Evolutionary conservation across 2,797 vertebrate genomes (phyloP).

Genomic region (Neopelma chrysocephalum): DNA sequence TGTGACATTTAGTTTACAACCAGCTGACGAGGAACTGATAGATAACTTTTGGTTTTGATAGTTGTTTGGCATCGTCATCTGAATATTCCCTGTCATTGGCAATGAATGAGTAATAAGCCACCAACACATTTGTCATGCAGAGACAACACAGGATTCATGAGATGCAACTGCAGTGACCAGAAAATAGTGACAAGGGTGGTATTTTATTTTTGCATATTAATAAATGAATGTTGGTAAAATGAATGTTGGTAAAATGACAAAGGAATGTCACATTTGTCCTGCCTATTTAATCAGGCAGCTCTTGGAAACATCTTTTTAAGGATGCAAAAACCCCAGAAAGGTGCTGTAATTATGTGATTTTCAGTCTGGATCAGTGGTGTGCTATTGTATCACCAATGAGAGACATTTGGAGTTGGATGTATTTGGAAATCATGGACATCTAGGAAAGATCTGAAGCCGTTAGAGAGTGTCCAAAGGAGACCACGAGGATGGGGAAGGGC

Average conservation of each 20-base stretch:
- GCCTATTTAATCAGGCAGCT: not conserved
- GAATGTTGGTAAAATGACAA: not conserved
- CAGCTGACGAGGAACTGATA: slow-evolving; percentile 31
- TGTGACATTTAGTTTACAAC: slow-evolving; percentile 56
- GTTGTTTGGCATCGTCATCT: slow-evolving; percentile 59
- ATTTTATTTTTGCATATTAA: slow-evolving; percentile 14
- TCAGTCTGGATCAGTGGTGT: not conserved
- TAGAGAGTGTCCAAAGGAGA: not conserved
- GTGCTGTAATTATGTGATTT: not conserved
- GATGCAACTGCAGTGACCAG: slow-evolving; percentile 10
- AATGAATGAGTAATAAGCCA: slow-evolving; percentile 56
- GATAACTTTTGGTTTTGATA: slow-evolving; percentile 67
- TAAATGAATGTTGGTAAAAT: not conserved
- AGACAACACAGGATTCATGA: not conserved
- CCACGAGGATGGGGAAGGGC: not conserved
- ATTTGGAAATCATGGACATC: not conserved
- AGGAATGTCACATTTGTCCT: accelerated
- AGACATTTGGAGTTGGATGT: not conserved
- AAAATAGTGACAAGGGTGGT: not conserved
- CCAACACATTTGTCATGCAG: slow-evolving; percentile 38
- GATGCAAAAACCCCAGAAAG: not conserved
- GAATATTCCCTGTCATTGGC: slow-evolving; percentile 39
- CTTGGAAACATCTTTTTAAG: not conserved
- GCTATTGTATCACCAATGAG: not conserved
- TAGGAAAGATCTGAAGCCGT: not conserved